Percentiles rank a stretch among this genome's conserved stretches.
These are phyloP conservation scores for Glomeris maerens DNA, from an alignment of 1,140 invertebrate genomes.

Conservation along the genomic window DNA sequence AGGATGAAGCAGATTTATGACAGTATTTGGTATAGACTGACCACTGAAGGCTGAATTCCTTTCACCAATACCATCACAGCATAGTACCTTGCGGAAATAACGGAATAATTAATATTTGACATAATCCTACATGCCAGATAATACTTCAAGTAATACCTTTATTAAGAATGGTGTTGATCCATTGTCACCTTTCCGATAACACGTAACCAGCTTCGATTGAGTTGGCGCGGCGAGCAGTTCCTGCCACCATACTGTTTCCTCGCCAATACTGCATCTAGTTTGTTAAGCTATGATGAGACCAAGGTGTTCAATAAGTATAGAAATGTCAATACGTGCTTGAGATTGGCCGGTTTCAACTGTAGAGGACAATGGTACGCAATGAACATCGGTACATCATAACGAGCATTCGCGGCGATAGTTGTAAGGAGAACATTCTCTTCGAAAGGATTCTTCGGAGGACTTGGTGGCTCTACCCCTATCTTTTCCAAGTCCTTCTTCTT, in stretches of 20 bases:
- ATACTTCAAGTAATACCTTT: slow-evolving; percentile 22
- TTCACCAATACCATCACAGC: slow-evolving; percentile 31
- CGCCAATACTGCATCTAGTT: slow-evolving; percentile 45
- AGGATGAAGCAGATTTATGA: slow-evolving; percentile 52
- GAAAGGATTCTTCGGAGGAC: slow-evolving; percentile 56
- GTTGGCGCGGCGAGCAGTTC: slow-evolving; percentile 47
- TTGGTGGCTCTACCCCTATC: slow-evolving; percentile 40
- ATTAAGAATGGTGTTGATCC: slow-evolving; percentile 26
- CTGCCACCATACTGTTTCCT: slow-evolving; percentile 61
- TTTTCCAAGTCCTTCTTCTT: slow-evolving; percentile 51
- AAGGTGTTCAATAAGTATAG: no score
- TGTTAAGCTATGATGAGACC: no score
- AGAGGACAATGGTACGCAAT: slow-evolving; percentile 66
- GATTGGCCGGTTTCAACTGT: slow-evolving; percentile 53
- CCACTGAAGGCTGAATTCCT: slow-evolving; percentile 27
- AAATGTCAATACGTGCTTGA: slow-evolving; percentile 47
- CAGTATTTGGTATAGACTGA: slow-evolving; percentile 50
- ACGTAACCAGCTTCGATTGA: slow-evolving; percentile 25
- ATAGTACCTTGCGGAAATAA: slow-evolving; percentile 29
- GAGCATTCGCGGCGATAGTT: slow-evolving; percentile 54
- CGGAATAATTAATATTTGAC: slow-evolving; percentile 7
- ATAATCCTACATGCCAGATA: background rate
- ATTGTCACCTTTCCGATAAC: slow-evolving; percentile 22
- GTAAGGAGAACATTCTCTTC: slow-evolving; percentile 54
- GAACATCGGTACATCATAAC: slow-evolving; percentile 56